Evolutionary conservation across 2,888 invertebrate genomes (phyloP).

Genomic region (Sinotaia quadrata): DNA sequence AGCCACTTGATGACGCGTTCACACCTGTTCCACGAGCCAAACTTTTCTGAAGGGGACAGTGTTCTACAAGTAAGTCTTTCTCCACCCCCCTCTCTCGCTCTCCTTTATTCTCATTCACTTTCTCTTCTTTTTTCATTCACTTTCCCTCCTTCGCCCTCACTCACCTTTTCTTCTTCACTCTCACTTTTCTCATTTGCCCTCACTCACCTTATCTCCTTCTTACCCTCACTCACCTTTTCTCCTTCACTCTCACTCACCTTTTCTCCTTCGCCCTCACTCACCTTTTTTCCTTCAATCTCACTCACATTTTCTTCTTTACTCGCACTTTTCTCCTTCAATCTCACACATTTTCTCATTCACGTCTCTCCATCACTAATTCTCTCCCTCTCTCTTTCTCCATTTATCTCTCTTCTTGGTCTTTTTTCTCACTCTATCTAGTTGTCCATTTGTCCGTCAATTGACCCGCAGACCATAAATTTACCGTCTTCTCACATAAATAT

Average conservation of each 20-base stretch:
- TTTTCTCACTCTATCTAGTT: too few relatives aligned
- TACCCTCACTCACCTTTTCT: too few relatives aligned
- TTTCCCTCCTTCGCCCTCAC: neutral
- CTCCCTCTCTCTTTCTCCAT: too few relatives aligned
- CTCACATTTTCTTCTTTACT: too few relatives aligned
- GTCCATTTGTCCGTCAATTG: too few relatives aligned
- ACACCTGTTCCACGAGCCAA: slow-evolving; percentile 67
- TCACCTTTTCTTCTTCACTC: neutral
- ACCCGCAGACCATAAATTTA: too few relatives aligned
- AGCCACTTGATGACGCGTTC: slow-evolving; percentile 62
- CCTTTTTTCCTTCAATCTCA: neutral
- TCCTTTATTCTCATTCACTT: neutral
- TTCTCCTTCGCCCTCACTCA: neutral
- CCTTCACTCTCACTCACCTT: neutral
- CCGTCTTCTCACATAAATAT: too few relatives aligned
- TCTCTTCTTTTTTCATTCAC: neutral
- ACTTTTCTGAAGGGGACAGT: slow-evolving; percentile 69
- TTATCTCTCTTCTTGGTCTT: too few relatives aligned
- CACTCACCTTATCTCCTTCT: neutral
- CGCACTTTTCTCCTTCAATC: too few relatives aligned
- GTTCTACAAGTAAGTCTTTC: slow-evolving; percentile 64
- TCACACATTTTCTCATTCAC: too few relatives aligned
- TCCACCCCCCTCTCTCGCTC: neutral
- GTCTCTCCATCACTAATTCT: too few relatives aligned
- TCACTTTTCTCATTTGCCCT: neutral